Conservation (phyloP, 2,113 vertebrate species). For the Cyanoramphus novaezelandiae region DNA sequence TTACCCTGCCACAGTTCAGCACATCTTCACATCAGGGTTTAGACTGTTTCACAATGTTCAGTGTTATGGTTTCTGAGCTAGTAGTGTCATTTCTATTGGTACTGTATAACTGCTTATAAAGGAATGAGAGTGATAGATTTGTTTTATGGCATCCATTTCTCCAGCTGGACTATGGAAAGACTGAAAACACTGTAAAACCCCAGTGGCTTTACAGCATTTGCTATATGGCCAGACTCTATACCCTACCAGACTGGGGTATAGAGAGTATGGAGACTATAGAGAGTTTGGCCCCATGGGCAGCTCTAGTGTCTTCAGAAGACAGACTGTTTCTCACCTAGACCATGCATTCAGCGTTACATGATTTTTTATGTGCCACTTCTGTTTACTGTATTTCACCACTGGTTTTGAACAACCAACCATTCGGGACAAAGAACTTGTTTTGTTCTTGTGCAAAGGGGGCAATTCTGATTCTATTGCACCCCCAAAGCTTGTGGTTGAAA, state of each 20-base stretch:
- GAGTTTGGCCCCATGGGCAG: neutral
- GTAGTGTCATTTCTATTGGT: neutral
- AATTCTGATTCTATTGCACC: neutral
- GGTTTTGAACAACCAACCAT: neutral
- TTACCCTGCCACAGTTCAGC: neutral
- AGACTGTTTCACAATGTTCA: neutral
- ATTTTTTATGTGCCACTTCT: neutral
- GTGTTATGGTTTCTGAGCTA: neutral
- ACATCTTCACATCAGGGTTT: neutral
- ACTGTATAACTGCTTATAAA: neutral
- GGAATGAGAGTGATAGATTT: neutral
- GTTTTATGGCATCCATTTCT: neutral
- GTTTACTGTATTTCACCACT: neutral
- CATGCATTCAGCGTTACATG: neutral
- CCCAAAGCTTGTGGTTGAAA: neutral
- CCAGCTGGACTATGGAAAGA: neutral
- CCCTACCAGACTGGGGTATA: neutral
- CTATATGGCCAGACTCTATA: neutral
- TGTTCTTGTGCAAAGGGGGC: neutral
- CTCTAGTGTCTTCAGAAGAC: neutral
- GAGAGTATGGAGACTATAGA: neutral
- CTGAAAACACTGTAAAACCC: neutral
- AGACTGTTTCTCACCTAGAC: neutral
- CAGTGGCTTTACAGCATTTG: neutral
- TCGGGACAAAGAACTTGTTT: neutral